phyloP scores from a whole-genome alignment of 2,113 vertebrate genomes.

The Otus sunia region DNA sequence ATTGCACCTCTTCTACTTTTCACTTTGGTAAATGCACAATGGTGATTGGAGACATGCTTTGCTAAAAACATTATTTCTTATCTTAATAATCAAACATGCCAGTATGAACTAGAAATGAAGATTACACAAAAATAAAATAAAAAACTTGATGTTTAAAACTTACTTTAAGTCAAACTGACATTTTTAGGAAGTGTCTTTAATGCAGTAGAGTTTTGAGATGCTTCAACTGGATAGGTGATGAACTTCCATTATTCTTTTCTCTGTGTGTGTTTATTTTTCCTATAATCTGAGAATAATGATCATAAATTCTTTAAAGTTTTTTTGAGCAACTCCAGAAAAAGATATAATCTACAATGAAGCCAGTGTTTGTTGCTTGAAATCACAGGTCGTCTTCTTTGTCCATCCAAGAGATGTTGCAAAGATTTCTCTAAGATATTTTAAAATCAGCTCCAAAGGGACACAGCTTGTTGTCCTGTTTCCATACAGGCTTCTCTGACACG shows the following conservation, averaged over 20 bases:
- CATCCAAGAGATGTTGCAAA: not conserved
- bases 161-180: not conserved
- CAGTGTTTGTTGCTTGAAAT: not conserved
- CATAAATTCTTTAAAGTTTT: not conserved
- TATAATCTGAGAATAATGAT: not conserved
- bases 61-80: not conserved
- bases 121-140: not conserved
- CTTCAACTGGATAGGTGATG: not conserved
- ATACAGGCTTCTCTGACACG: not conserved
- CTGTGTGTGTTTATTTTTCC: not conserved
- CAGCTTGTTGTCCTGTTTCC: not conserved
- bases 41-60: not conserved
- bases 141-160: not conserved
- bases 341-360: not conserved
- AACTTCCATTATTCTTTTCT: not conserved
- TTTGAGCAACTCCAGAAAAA: not conserved
- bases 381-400: fast-evolving
- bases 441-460: not conserved
- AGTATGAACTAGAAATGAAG: not conserved
- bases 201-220: not conserved
- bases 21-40: not conserved
- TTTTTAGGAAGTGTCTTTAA: not conserved
- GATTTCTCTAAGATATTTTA: not conserved
- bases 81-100: not conserved
- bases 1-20: not conserved